A percentile compares a stretch with the other conserved stretches of the same genome.
Conservation (phyloP, 2,888 invertebrate species). For the Choristoneura rosaceana region DNA sequence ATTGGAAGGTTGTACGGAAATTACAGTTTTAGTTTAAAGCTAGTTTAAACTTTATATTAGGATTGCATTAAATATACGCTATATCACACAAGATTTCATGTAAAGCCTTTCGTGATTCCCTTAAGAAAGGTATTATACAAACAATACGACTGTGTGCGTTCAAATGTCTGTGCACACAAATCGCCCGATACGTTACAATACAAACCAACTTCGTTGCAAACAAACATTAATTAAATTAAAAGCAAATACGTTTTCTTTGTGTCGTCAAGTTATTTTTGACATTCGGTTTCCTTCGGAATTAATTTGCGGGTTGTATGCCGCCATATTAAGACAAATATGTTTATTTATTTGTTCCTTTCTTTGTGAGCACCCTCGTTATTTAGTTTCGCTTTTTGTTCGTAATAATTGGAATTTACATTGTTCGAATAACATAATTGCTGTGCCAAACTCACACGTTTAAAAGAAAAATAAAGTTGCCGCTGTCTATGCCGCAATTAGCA, state of each 20-base stretch:
- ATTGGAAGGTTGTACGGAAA: constrained; percentile 29
- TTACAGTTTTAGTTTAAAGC: constrained; percentile 6
- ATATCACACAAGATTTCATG: not conserved
- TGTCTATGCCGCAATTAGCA: constrained; percentile 44
- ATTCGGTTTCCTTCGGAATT: constrained; percentile 69
- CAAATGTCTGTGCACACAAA: constrained; percentile 31
- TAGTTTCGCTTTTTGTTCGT: constrained; percentile 67
- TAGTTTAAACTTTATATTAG: not conserved
- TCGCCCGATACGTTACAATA: constrained; percentile 57
- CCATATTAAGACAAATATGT: constrained; percentile 58
- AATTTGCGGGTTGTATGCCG: constrained; percentile 68
- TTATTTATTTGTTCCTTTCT: constrained; percentile 57
- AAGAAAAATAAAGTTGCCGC: constrained; percentile 60
- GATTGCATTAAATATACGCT: not conserved
- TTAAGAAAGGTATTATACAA: constrained; percentile 23
- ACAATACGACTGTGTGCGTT: constrained; percentile 9
- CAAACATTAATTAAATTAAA: constrained; percentile 65
- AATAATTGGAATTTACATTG: constrained; percentile 79
- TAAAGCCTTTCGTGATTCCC: constrained; percentile 6
- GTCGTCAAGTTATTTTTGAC: constrained; percentile 73
- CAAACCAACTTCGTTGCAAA: constrained; percentile 58
- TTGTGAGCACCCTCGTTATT: constrained; percentile 61
- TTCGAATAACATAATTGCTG: constrained; percentile 59
- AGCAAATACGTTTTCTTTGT: constrained; percentile 68
- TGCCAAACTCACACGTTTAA: constrained; percentile 57